Evolutionary conservation across 2,113 vertebrate genomes (phyloP).

Genomic region (Pomatostomus ruficeps): DNA sequence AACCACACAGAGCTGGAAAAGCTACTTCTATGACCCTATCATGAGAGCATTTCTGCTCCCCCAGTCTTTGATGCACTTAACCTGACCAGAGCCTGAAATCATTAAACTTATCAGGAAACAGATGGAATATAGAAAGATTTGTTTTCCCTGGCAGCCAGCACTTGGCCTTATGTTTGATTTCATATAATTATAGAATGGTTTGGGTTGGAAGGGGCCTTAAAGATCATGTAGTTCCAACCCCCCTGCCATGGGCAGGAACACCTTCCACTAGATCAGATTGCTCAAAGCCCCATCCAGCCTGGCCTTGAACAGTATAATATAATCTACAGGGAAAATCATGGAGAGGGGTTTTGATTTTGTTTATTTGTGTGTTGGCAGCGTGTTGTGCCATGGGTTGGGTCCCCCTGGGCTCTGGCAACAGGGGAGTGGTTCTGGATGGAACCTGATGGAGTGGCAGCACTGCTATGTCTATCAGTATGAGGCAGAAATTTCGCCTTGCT

Average conservation of each 20-base stretch:
- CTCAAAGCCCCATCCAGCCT: not conserved
- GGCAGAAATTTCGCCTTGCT: not conserved
- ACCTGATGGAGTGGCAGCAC: not conserved
- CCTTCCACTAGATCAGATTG: not conserved
- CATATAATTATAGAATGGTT: not conserved
- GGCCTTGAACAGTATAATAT: not conserved
- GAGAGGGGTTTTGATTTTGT: not conserved
- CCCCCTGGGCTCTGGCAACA: not conserved
- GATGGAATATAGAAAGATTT: not conserved
- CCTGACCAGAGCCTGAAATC: not conserved
- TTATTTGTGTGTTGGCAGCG: not conserved
- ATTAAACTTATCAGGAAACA: not conserved
- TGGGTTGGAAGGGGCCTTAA: not conserved
- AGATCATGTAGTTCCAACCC: fast-evolving
- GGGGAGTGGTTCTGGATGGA: not conserved
- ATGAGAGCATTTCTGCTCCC: not conserved
- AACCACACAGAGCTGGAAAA: not conserved
- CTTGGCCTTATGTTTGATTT: not conserved
- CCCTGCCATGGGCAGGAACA: not conserved
- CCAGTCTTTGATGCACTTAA: not conserved
- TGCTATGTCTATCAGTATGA: not conserved
- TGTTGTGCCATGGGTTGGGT: not conserved
- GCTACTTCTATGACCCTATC: not conserved
- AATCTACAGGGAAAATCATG: not conserved
- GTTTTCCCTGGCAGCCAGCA: not conserved